Evolutionary conservation across 2,888 invertebrate species (phyloP).

Genomic region (Proisotoma minuta): DNA sequence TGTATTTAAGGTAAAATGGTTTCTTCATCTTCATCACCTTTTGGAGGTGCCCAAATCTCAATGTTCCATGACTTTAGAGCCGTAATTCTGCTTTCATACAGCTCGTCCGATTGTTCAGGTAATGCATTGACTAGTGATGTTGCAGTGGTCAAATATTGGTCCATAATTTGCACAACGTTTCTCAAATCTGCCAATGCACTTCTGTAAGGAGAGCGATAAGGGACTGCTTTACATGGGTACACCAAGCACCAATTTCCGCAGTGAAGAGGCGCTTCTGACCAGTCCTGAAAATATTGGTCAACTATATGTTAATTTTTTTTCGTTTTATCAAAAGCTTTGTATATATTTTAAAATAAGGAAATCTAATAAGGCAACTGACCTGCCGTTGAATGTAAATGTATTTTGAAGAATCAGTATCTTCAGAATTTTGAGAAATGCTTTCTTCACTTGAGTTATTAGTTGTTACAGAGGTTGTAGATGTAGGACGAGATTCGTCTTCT

Average conservation of each 20-base stretch:
- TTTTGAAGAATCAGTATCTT: background rate
- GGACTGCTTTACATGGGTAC: conserved; percentile 56
- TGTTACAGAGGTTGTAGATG: no score
- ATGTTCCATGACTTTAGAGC: conserved; percentile 21
- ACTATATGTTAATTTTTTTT: no score
- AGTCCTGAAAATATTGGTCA: no score
- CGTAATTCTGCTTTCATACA: conserved; percentile 23
- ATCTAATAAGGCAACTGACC: no score
- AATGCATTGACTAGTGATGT: conserved; percentile 13
- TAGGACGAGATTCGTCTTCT: no score
- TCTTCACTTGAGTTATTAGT: no score
- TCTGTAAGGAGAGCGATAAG: conserved; percentile 18
- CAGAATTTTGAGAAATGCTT: no score
- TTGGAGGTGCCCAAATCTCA: conserved; percentile 31
- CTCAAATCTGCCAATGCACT: conserved; percentile 20
- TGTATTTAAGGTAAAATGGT: background rate
- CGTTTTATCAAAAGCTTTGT: no score
- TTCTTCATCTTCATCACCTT: background rate
- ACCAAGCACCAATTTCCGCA: conserved; percentile 65
- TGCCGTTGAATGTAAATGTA: background rate
- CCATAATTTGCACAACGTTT: conserved; percentile 19
- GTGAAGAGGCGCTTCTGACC: background rate
- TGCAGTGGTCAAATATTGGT: conserved; percentile 21
- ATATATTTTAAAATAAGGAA: no score
- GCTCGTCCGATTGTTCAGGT: conserved; percentile 28